phyloP scores from a whole-genome alignment of 1,140 invertebrate genomes.

The Babylonia areolata region DNA sequence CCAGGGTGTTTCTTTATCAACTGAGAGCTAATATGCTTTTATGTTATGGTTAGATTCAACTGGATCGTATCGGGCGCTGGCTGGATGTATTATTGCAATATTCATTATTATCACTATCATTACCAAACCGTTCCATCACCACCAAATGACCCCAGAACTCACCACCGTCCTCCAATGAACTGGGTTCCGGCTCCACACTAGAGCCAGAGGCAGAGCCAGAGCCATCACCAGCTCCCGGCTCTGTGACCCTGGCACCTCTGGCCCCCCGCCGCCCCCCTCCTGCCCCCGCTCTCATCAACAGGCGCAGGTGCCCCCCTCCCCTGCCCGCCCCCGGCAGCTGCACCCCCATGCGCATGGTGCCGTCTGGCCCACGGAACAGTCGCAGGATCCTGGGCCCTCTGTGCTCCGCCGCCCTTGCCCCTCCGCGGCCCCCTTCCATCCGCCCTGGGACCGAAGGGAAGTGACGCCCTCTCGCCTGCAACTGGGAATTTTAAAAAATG shows the following conservation, averaged over 20 bases:
- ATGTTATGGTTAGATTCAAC: no score
- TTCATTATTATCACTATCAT: no score
- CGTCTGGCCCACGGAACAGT: neutral
- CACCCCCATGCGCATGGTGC: neutral
- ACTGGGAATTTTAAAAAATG: neutral
- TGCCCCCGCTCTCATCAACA: neutral
- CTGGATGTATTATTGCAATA: no score
- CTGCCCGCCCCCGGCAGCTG: neutral
- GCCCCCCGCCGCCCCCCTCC: neutral
- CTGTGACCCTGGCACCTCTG: neutral
- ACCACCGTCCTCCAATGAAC: neutral
- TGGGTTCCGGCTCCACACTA: neutral
- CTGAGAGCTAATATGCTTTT: no score
- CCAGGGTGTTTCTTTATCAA: no score
- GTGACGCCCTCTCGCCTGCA: neutral
- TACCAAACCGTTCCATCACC: no score
- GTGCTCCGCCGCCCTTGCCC: neutral
- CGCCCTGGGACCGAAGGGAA: neutral
- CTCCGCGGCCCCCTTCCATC: neutral
- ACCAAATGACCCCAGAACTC: neutral
- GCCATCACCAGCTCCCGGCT: neutral
- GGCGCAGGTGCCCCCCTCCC: neutral
- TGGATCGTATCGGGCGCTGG: no score
- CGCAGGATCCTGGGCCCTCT: neutral
- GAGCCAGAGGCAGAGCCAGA: neutral